phyloP scores from a whole-genome alignment of 2,113 vertebrate genomes.

The Poeciliopsis turrubarensis region DNA sequence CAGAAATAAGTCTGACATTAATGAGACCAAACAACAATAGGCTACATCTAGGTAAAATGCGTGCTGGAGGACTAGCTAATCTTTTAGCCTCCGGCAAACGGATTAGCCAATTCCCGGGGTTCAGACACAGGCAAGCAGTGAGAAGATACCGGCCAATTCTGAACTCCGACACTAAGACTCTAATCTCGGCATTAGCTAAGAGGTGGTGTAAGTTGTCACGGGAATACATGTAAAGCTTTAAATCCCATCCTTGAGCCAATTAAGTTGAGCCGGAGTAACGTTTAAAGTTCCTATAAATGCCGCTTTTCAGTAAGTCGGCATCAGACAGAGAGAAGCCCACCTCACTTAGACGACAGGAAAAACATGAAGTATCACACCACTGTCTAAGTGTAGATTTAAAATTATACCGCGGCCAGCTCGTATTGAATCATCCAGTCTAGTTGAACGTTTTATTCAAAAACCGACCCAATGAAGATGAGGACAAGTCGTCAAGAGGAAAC shows the following conservation, averaged over 20 bases:
- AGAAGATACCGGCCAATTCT: slow-evolving; percentile 57
- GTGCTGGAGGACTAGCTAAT: slow-evolving; percentile 3
- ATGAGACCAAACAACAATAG: not conserved
- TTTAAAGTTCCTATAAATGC: slow-evolving; percentile 67
- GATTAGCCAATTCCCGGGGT: slow-evolving; percentile 40
- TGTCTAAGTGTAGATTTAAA: not conserved
- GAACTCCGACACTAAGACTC: slow-evolving; percentile 31
- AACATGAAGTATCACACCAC: slow-evolving; percentile 6
- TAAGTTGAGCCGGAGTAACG: slow-evolving; percentile 44
- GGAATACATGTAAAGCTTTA: slow-evolving; percentile 46
- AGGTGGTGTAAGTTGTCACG: slow-evolving; percentile 15
- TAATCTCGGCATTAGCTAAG: slow-evolving; percentile 30
- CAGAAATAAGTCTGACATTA: not conserved
- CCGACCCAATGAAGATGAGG: slow-evolving; percentile 64
- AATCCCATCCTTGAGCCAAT: slow-evolving; percentile 57
- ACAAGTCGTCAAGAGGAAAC: slow-evolving; percentile 54
- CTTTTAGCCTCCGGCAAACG: slow-evolving; percentile 1
- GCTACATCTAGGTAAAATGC: not conserved
- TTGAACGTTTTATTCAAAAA: not conserved
- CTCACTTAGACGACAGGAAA: not conserved
- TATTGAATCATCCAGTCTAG: not conserved
- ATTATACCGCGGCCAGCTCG: not conserved
- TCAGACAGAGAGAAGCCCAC: slow-evolving; percentile 4
- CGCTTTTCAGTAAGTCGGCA: not conserved
- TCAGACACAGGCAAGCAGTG: slow-evolving; percentile 23